Percentiles rank a stretch among this genome's conserved stretches.
Evolutionary conservation across 1,140 invertebrate species (phyloP).

Genomic region (Listronotus oregonensis): DNA sequence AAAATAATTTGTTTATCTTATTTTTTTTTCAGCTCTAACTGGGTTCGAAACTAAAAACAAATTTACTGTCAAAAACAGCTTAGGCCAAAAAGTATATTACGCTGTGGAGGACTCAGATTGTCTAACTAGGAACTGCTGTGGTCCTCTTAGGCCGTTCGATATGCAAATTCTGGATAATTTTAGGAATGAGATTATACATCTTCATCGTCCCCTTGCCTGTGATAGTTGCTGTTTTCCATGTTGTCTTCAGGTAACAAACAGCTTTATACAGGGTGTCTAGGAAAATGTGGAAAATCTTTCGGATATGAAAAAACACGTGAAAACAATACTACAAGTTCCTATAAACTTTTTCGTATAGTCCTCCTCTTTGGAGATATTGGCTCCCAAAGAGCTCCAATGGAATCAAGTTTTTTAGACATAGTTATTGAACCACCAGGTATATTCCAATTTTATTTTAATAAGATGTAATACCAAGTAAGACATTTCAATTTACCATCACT

Average conservation of each 20-base stretch:
- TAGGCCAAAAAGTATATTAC: constrained; percentile 82
- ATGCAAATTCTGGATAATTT: constrained; percentile 84
- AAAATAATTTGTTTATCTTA: no score
- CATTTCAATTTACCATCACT: not conserved
- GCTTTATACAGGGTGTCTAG: no score
- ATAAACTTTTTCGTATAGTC: no score
- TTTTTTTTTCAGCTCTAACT: constrained; percentile 61
- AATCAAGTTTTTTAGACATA: no score
- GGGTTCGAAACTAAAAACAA: constrained; percentile 93
- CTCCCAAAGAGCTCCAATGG: no score
- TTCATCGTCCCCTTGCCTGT: constrained; percentile 76
- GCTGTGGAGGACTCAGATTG: constrained; percentile 84
- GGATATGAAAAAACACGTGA: no score
- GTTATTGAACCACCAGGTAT: no score
- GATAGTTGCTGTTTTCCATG: constrained; percentile 81
- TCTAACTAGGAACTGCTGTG: constrained; percentile 78
- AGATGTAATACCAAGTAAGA: no score
- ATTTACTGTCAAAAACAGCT: constrained; percentile 77
- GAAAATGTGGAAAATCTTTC: no score
- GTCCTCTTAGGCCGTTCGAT: constrained; percentile 77
- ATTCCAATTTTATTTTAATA: no score
- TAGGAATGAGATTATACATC: constrained; percentile 79
- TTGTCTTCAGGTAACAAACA: constrained; percentile 73
- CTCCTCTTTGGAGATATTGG: no score
- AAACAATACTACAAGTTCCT: no score